Evolutionary conservation across 2,888 invertebrate species (phyloP).

Genomic region (Orthosia gothica): DNA sequence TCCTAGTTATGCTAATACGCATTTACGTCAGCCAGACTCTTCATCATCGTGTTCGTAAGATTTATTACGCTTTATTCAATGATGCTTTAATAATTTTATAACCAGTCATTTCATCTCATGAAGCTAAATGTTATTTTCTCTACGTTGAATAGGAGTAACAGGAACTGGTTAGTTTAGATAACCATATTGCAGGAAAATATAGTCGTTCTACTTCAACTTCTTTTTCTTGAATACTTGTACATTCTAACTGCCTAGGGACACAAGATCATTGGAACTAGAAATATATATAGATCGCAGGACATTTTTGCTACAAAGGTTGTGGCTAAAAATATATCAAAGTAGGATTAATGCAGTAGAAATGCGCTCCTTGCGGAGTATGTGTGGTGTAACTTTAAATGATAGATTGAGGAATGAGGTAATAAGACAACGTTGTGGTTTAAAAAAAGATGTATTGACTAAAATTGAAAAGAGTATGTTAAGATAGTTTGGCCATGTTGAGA

Average conservation of each 20-base stretch:
- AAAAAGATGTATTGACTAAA: too few species aligned
- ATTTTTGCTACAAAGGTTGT: background rate
- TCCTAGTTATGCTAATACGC: conserved; percentile 73
- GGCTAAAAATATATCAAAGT: too few species aligned
- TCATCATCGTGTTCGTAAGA: conserved; percentile 44
- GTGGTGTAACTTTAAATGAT: too few species aligned
- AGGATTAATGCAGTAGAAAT: too few species aligned
- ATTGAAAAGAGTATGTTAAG: too few species aligned
- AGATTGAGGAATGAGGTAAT: too few species aligned
- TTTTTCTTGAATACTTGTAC: background rate
- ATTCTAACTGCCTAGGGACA: conserved; percentile 11
- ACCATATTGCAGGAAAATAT: background rate
- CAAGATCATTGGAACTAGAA: background rate
- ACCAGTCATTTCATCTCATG: background rate
- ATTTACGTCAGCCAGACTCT: conserved; percentile 54
- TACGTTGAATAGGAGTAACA: background rate
- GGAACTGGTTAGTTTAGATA: background rate
- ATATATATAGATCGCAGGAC: background rate
- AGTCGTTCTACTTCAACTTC: background rate
- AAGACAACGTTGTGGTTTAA: too few species aligned
- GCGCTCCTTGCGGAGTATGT: too few species aligned
- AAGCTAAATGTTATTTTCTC: background rate
- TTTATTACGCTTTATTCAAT: conserved; percentile 14
- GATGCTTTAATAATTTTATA: background rate
- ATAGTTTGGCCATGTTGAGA: too few species aligned